Conservation (phyloP, 2,797 vertebrate species). For the Pseudomugil tenellus region DNA sequence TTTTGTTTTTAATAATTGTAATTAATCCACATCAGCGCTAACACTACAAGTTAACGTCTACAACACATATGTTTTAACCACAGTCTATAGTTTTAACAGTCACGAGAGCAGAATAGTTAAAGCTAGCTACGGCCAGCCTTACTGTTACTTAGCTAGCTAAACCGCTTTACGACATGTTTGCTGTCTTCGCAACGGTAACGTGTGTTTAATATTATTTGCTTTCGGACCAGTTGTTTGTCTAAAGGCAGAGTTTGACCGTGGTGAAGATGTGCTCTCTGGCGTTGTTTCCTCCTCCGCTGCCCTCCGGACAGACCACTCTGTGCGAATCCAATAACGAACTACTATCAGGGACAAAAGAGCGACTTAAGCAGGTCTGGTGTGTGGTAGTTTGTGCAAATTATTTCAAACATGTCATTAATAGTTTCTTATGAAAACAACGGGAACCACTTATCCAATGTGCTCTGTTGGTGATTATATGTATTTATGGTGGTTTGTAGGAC, state of each 20-base stretch:
- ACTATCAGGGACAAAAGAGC: slow-evolving; percentile 77
- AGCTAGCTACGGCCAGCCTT: not conserved
- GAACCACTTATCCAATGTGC: not conserved
- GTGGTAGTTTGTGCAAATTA: too few species aligned
- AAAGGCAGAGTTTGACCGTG: not conserved
- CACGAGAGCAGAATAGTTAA: not conserved
- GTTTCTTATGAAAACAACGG: not conserved
- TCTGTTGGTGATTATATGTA: not conserved
- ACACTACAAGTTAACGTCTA: slow-evolving; percentile 22
- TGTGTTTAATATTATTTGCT: slow-evolving; percentile 5
- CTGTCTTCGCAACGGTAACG: not conserved
- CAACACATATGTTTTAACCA: accelerated
- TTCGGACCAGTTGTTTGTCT: not conserved
- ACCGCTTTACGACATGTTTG: not conserved
- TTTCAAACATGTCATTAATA: not conserved
- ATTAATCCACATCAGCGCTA: not conserved
- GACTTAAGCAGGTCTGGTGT: slow-evolving; percentile 80
- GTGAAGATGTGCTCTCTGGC: slow-evolving; percentile 87
- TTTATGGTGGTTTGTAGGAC: slow-evolving; percentile 71
- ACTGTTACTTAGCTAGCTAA: slow-evolving; percentile 20
- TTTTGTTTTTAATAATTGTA: not conserved
- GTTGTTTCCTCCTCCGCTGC: slow-evolving; percentile 86
- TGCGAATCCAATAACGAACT: slow-evolving; percentile 91
- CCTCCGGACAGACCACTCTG: slow-evolving; percentile 82
- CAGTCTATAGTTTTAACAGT: not conserved